Percentiles rank a stretch among this genome's conserved stretches.
Evolutionary conservation across 1,140 invertebrate genomes (phyloP).

Genomic region (Drosophila bocqueti): DNA sequence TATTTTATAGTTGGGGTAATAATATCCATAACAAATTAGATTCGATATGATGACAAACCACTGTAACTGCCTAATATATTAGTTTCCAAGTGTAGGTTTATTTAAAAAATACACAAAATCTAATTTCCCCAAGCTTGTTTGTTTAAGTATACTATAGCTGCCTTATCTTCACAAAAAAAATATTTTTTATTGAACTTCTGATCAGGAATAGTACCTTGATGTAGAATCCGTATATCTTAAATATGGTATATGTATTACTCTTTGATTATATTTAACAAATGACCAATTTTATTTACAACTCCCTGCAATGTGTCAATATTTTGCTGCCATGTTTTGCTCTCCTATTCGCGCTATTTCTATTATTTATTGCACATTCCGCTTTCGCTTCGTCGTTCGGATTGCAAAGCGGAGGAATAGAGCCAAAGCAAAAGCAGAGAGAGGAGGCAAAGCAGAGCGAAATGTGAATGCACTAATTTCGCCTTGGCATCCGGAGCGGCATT

Average conservation of each 20-base stretch:
- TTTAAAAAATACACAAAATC: background rate
- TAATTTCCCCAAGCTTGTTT: background rate
- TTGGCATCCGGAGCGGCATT: conserved; percentile 79
- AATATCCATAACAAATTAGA: background rate
- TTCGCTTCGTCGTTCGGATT: conserved; percentile 54
- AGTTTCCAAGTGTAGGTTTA: background rate
- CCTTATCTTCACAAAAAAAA: no score
- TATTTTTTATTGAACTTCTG: no score
- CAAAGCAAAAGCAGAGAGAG: conserved; percentile 32
- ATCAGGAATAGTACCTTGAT: no score
- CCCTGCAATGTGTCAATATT: conserved; percentile 12
- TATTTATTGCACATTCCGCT: conserved; percentile 38
- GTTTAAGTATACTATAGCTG: no score
- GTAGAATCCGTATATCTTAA: no score
- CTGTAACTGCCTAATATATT: background rate
- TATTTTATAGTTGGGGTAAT: background rate
- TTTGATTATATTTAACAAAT: background rate
- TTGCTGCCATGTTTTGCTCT: conserved; percentile 37
- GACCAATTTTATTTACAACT: background rate
- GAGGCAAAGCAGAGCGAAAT: conserved; percentile 68
- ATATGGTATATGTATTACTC: background rate
- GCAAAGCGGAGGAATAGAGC: conserved; percentile 26
- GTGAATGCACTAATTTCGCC: conserved; percentile 84
- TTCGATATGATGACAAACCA: background rate
- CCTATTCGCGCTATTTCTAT: conserved; percentile 41